Base-by-base conservation (phyloP, 1,140 invertebrate species). In the Pinna nobilis region DNA sequence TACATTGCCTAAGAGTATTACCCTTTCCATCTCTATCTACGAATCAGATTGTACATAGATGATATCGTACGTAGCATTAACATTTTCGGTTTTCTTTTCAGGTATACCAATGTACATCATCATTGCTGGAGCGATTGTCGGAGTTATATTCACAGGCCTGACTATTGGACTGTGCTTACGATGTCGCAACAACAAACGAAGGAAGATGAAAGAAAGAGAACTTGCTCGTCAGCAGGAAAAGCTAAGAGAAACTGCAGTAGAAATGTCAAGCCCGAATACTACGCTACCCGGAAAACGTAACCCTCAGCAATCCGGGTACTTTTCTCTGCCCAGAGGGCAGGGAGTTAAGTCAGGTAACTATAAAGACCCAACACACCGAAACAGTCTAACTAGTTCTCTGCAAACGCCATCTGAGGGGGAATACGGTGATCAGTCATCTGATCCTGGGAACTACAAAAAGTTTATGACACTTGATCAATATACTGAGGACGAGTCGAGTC, bases 371-470 rank as follows among this genome's bases (percentile, higher is more conserved):
- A 39, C 60, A 11, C 76, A 81, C 47, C 67, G 82, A 18, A 80
- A 82, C 70, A 84, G 82, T 67, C 47, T 77, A 37, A 76, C 80
- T 11, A 76, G 68, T 47, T 74, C 70, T 9, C 9, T 76, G 23
- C 69, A 67, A 37, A 51, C 57, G 18, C 69, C 73, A 11, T 65
- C 74, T 2, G 74, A 80, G 15, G 74, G 74, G 11, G 77, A 77
- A 28, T 66, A 47, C 9, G 35, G 57, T 1, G 80, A 77, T 41
- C 71, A 79, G 25, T 61, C 67, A 23, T 75, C 73, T 13, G 73
- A 75, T 28, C 73, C 66, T 11, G 73, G 73, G 2, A 75, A 63
- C 60, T 75, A 75, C 37, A 75, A 75, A 65, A 69, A 66, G 53
- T 75, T 67, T 53, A 57, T 69, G 25, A 44, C 70, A 0, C 57